Conservation (phyloP, 2,888 invertebrate genomes). For the Coenonympha glycerion region DNA sequence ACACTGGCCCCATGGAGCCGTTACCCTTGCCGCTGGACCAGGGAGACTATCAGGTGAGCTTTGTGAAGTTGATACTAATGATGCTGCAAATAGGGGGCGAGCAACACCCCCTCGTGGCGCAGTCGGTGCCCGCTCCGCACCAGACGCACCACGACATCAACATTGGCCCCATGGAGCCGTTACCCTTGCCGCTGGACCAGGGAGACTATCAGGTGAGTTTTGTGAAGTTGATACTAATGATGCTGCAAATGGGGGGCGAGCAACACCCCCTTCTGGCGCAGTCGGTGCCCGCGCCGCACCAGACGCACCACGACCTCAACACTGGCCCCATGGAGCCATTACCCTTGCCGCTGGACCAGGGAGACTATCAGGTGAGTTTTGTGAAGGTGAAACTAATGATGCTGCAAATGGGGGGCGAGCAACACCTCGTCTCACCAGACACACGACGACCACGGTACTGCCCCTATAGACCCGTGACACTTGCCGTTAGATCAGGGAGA, state of each 20-base stretch:
- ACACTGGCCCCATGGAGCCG: slow-evolving; percentile 47
- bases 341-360: slow-evolving; percentile 44
- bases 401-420: slow-evolving; percentile 78
- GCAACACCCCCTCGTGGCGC: neutral
- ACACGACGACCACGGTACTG: slow-evolving; percentile 35
- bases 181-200: too few relatives aligned
- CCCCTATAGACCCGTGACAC: slow-evolving; percentile 50
- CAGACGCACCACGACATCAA: too few relatives aligned
- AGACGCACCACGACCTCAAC: slow-evolving; percentile 28
- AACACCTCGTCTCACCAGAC: slow-evolving; percentile 32
- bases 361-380: slow-evolving; percentile 55
- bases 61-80: neutral
- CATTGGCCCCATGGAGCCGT: too few relatives aligned
- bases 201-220: too few relatives aligned
- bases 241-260: slow-evolving; percentile 80
- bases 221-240: too few relatives aligned
- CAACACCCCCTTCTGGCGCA: slow-evolving; percentile 44
- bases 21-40: slow-evolving; percentile 47
- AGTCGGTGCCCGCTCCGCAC: too few relatives aligned
- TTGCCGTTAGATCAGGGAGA: slow-evolving; percentile 45
- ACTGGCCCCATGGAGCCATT: too few relatives aligned
- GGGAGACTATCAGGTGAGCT: slow-evolving; percentile 53
- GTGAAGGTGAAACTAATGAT: slow-evolving; percentile 49
- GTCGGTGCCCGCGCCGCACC: slow-evolving; percentile 29
- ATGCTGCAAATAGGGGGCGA: neutral